Conservation (phyloP, 2,888 invertebrate species). For the Sminthurides aquaticus region DNA sequence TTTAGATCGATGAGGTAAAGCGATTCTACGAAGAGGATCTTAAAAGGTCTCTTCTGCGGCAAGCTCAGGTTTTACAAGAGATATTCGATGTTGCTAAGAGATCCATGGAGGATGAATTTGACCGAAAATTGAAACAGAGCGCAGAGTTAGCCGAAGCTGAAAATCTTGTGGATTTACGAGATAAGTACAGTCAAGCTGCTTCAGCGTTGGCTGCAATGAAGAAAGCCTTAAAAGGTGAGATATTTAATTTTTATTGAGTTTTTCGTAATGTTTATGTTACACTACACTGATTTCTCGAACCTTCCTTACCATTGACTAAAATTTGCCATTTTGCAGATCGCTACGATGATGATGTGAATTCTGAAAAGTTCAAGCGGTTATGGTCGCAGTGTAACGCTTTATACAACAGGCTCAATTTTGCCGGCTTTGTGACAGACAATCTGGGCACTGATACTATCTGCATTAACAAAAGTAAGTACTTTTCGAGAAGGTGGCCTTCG, state of each 20-base stretch:
- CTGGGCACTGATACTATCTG: constrained; percentile 2
- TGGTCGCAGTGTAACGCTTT: constrained; percentile 33
- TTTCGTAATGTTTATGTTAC: too few species aligned
- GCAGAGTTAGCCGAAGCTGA: constrained; percentile 30
- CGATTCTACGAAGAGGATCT: constrained; percentile 24
- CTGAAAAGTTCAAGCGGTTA: constrained; percentile 31
- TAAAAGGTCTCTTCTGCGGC: constrained; percentile 23
- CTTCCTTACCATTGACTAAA: too few species aligned
- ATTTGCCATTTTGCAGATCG: too few species aligned
- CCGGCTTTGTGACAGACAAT: constrained; percentile 16
- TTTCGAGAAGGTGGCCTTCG: background rate
- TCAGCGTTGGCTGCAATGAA: constrained; percentile 36
- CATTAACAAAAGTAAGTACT: constrained; percentile 22
- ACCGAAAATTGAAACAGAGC: constrained; percentile 26
- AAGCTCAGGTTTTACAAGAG: constrained; percentile 33
- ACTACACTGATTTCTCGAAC: too few species aligned
- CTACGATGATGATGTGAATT: constrained; percentile 24
- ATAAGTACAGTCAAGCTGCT: constrained; percentile 35
- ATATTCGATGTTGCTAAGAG: constrained; percentile 26
- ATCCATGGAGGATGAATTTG: constrained; percentile 28
- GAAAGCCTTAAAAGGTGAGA: constrained; percentile 33
- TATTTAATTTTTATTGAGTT: too few species aligned
- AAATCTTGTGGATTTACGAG: constrained; percentile 33
- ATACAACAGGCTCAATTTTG: constrained; percentile 29
- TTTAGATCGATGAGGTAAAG: constrained; percentile 22